Evolutionary conservation across 2,888 invertebrate species (phyloP).

Genomic region (Cylloceria caligata): DNA sequence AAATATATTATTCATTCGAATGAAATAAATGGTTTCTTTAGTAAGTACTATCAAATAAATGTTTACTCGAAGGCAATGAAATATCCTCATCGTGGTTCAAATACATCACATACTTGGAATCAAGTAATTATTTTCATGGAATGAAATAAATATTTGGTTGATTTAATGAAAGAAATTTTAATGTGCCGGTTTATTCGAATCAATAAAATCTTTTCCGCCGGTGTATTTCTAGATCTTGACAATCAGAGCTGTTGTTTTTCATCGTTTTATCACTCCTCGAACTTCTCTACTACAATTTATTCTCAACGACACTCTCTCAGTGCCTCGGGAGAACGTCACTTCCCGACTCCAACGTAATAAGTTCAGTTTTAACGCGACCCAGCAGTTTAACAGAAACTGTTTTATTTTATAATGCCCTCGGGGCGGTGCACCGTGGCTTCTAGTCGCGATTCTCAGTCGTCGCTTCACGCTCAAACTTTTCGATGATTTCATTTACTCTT

Average conservation of each 20-base stretch:
- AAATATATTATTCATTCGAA: too few relatives aligned
- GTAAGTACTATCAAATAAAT: too few relatives aligned
- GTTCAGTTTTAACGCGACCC: constrained; percentile 76
- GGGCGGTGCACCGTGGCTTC: constrained; percentile 60
- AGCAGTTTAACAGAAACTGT: constrained; percentile 76
- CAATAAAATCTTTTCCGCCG: too few relatives aligned
- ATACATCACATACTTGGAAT: too few relatives aligned
- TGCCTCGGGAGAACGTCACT: background rate
- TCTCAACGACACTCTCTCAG: background rate
- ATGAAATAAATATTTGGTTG: too few relatives aligned
- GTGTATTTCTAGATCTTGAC: background rate
- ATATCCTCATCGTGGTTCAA: too few relatives aligned
- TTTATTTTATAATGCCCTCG: constrained; percentile 75
- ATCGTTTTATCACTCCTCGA: background rate
- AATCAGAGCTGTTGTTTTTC: background rate
- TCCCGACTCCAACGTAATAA: constrained; percentile 67
- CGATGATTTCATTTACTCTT: constrained; percentile 78
- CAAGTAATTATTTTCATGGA: too few relatives aligned
- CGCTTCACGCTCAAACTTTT: constrained; percentile 69
- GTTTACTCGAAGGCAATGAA: too few relatives aligned
- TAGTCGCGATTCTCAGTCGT: constrained; percentile 45
- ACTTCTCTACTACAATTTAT: background rate
- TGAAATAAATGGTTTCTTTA: too few relatives aligned
- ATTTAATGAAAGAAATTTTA: too few relatives aligned
- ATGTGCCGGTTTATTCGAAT: too few relatives aligned